Percentiles rank a stretch among this genome's conserved stretches.
Evolutionary conservation across 2,888 invertebrate species (phyloP).

Genomic region (Aphidius colemani): DNA sequence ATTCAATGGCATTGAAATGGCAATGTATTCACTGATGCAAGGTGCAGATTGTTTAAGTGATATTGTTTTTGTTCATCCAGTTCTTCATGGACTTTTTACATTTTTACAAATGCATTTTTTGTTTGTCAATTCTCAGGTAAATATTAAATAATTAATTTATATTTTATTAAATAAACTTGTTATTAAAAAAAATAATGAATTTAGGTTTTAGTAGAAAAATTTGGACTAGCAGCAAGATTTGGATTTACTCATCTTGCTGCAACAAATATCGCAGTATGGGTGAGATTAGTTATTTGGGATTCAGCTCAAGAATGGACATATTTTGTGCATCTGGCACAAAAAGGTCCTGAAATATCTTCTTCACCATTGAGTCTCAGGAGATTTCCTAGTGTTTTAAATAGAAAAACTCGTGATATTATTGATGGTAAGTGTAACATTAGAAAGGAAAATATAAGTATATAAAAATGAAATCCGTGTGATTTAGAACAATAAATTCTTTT

Average conservation of each 20-base stretch:
- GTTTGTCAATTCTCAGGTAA: constrained; percentile 65
- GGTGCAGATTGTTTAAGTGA: constrained; percentile 60
- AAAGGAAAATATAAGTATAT: not conserved
- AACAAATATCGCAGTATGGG: constrained; percentile 64
- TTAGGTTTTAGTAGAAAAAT: constrained; percentile 62
- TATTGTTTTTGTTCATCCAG: constrained; percentile 63
- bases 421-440: not conserved
- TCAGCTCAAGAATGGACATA: constrained; percentile 64
- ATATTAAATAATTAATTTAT: constrained; percentile 7
- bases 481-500: constrained; percentile 5
- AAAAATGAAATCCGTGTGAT: too few relatives aligned
- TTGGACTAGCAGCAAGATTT: constrained; percentile 62
- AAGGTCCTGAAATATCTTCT: constrained; percentile 47
- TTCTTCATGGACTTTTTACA: constrained; percentile 64
- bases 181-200: too few relatives aligned
- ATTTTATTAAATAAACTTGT: not conserved
- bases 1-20: constrained; percentile 65
- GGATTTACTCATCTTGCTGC: constrained; percentile 65
- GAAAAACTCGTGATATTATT: constrained; percentile 49
- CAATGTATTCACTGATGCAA: constrained; percentile 65
- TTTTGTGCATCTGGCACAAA: constrained; percentile 60
- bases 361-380: constrained; percentile 59
- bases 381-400: constrained; percentile 58
- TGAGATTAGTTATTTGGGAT: constrained; percentile 63
- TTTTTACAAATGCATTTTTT: constrained; percentile 66